Percentiles rank a stretch among this genome's conserved stretches.
Evolutionary conservation across 1,140 invertebrate species (phyloP).

Genomic region (Battus philenor): DNA sequence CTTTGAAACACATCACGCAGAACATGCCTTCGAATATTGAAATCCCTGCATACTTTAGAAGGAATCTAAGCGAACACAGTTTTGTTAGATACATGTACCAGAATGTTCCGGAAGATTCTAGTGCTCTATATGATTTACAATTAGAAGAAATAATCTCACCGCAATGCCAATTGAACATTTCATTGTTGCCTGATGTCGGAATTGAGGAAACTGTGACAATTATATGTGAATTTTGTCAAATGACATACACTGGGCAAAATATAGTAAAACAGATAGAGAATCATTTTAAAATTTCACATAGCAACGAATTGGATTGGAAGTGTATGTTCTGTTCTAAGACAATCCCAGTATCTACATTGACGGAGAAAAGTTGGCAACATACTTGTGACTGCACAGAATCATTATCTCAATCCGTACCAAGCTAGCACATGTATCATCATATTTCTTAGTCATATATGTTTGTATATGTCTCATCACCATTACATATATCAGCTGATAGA

Average conservation of each 20-base stretch:
- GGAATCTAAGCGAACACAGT: conserved; percentile 30
- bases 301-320: neutral
- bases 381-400: too few relatives aligned
- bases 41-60: conserved; percentile 22
- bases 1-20: conserved; percentile 26
- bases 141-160: conserved; percentile 5
- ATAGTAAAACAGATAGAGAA: neutral
- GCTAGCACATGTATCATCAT: too few relatives aligned
- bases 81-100: conserved; percentile 43
- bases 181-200: too few relatives aligned
- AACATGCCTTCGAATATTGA: conserved; percentile 22
- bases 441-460: too few relatives aligned
- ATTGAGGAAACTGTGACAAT: neutral
- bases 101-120: conserved; percentile 16
- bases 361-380: neutral
- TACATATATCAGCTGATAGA: too few relatives aligned
- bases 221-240: neutral
- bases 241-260: neutral
- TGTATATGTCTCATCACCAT: too few relatives aligned
- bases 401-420: too few relatives aligned
- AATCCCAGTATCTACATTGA: neutral
- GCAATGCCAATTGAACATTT: neutral
- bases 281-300: neutral
- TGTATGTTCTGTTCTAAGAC: neutral
- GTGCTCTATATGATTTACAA: neutral